A percentile compares a stretch with the other conserved stretches of the same genome.
Conservation (phyloP, 2,113 vertebrate genomes). For the Dolichotis patagonum region DNA sequence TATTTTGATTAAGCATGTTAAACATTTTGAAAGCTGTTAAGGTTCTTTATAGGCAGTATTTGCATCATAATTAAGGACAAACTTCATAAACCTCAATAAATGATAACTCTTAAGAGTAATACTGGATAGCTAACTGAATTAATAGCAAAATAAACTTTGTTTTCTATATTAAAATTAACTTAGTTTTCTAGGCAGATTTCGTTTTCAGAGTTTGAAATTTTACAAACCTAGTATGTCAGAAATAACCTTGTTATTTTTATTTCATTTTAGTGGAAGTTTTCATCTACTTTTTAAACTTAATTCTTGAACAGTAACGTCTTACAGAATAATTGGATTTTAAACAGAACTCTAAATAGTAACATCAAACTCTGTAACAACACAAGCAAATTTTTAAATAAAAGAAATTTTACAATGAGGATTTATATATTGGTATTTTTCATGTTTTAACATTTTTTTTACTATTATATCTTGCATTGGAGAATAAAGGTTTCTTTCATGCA, state of each 20-base stretch:
- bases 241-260: background rate
- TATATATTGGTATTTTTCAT: background rate
- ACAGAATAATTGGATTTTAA: background rate
- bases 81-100: background rate
- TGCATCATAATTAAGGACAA: background rate
- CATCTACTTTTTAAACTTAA: background rate
- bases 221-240: background rate
- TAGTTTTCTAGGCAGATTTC: background rate
- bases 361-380: background rate
- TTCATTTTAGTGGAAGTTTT: background rate
- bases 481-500: background rate
- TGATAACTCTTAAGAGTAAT: background rate
- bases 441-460: slow-evolving; percentile 31
- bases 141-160: background rate
- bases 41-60: background rate
- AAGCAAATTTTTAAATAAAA: slow-evolving; percentile 51
- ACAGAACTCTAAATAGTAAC: background rate
- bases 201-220: slow-evolving; percentile 35
- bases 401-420: background rate
- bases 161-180: background rate
- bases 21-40: slow-evolving; percentile 37
- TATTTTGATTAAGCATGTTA: slow-evolving; percentile 1
- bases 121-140: background rate
- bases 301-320: background rate
- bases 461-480: background rate